Conservation (phyloP, 2,113 vertebrate species). For the Todiramphus saurophagus region DNA sequence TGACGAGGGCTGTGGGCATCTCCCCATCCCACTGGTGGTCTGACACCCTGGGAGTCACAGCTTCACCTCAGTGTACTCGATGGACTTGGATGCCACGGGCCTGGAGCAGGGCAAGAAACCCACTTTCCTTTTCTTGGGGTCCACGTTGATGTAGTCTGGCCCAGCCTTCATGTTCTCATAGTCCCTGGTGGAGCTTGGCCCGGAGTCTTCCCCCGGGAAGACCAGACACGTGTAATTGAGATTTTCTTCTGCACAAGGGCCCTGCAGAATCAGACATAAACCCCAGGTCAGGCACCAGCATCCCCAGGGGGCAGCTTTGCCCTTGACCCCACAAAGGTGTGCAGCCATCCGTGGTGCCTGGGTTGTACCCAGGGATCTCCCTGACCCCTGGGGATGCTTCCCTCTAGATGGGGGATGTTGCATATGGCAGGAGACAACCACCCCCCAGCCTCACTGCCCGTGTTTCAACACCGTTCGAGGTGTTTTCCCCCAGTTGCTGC, state of each 20-base stretch:
- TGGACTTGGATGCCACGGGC: not conserved
- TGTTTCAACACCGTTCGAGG: fast-evolving
- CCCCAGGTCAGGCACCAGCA: not conserved
- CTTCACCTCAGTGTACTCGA: slow-evolving; percentile 56
- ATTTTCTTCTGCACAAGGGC: not conserved
- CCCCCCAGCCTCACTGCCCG: too few relatives aligned
- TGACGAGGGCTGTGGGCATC: not conserved
- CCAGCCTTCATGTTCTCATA: slow-evolving; percentile 46
- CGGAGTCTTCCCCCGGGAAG: not conserved
- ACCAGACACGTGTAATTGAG: slow-evolving; percentile 54
- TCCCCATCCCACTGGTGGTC: fast-evolving
- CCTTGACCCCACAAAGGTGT: fast-evolving
- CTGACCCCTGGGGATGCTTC: too few relatives aligned
- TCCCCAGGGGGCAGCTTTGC: fast-evolving
- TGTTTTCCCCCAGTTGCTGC: not conserved
- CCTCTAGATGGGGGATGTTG: fast-evolving
- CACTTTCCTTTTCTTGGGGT: not conserved
- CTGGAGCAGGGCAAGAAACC: slow-evolving; percentile 27
- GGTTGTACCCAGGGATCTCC: not conserved
- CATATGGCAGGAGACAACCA: fast-evolving
- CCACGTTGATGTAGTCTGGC: slow-evolving; percentile 63
- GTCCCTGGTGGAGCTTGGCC: not conserved
- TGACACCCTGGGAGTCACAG: not conserved
- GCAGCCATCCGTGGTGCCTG: fast-evolving
- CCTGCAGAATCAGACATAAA: not conserved